Evolutionary conservation across 2,888 invertebrate genomes (phyloP).

Genomic region (Andrena flavipes): DNA sequence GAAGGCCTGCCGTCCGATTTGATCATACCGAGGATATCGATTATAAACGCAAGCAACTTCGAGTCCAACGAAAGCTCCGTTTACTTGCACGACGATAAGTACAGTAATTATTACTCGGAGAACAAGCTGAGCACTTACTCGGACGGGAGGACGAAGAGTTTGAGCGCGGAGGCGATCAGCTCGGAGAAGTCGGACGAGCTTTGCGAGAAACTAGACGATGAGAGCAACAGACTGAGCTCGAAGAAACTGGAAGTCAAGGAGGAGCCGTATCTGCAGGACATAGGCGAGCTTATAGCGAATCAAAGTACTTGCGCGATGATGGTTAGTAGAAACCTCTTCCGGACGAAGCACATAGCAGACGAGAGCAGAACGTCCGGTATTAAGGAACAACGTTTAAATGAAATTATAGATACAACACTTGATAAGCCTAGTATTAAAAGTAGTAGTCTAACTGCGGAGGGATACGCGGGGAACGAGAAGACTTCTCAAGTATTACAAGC

Average conservation of each 20-base stretch:
- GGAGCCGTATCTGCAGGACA: conserved; percentile 26
- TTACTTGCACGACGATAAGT: conserved; percentile 72
- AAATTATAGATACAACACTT: neutral
- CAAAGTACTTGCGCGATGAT: conserved; percentile 16
- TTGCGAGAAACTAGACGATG: conserved; percentile 70
- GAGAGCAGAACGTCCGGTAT: conserved; percentile 24
- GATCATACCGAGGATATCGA: conserved; percentile 82
- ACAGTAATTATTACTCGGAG: conserved; percentile 69
- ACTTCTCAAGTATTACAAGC: conserved; percentile 30
- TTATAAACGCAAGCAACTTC: conserved; percentile 83
- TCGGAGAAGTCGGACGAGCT: conserved; percentile 76
- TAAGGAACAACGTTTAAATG: conserved; percentile 19
- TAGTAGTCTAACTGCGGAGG: conserved; percentile 9
- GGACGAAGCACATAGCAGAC: conserved; percentile 12
- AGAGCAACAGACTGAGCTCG: conserved; percentile 65
- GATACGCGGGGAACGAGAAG: neutral
- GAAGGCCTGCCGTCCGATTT: conserved; percentile 63
- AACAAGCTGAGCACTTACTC: conserved; percentile 71
- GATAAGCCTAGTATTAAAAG: conserved; percentile 38
- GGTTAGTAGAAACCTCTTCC: conserved; percentile 37
- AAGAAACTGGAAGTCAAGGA: conserved; percentile 22
- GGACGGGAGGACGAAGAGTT: conserved; percentile 76
- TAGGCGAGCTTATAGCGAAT: conserved; percentile 31
- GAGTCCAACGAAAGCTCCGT: conserved; percentile 82
- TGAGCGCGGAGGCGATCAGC: conserved; percentile 79